Evolutionary conservation across 2,888 invertebrate species (phyloP).

Genomic region (Ormyrus labotus): DNA sequence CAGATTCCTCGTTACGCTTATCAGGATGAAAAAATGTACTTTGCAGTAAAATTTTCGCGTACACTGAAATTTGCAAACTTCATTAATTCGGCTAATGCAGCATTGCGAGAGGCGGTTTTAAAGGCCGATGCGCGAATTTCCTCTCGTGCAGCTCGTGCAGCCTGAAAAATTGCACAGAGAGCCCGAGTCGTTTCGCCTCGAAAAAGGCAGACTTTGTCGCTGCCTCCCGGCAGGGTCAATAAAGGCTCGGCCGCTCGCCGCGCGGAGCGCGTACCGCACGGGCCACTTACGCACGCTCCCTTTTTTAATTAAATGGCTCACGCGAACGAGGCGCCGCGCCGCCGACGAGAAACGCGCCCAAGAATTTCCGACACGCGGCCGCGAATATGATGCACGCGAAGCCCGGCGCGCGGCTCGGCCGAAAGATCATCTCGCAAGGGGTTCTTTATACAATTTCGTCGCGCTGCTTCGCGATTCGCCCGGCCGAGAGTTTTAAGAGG

Average conservation of each 20-base stretch:
- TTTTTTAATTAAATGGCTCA: constrained; percentile 52
- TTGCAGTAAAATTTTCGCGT: too few species aligned
- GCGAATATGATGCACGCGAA: constrained; percentile 14
- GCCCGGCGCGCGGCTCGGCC: background rate
- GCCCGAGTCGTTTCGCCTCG: constrained; percentile 1
- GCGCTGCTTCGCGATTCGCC: constrained; percentile 59
- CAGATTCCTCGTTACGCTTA: constrained; percentile 1
- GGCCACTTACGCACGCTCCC: constrained; percentile 39
- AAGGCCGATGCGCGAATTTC: background rate
- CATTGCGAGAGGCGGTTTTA: too few species aligned
- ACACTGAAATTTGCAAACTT: background rate
- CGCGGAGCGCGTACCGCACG: background rate
- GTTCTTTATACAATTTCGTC: constrained; percentile 54
- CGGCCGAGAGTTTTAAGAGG: constrained; percentile 59
- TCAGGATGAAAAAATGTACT: background rate
- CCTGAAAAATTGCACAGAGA: constrained; percentile 28
- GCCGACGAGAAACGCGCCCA: constrained; percentile 21
- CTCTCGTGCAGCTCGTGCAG: too few species aligned
- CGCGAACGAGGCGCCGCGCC: constrained; percentile 28
- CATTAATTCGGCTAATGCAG: background rate
- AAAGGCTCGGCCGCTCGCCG: constrained; percentile 18
- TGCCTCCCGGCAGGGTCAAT: constrained; percentile 30
- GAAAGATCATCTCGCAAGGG: too few species aligned
- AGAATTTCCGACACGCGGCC: constrained; percentile 29
- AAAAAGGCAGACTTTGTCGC: constrained; percentile 38